Evolutionary conservation across 2,797 vertebrate species (phyloP).

Genomic region (Decapterus maruadsi): DNA sequence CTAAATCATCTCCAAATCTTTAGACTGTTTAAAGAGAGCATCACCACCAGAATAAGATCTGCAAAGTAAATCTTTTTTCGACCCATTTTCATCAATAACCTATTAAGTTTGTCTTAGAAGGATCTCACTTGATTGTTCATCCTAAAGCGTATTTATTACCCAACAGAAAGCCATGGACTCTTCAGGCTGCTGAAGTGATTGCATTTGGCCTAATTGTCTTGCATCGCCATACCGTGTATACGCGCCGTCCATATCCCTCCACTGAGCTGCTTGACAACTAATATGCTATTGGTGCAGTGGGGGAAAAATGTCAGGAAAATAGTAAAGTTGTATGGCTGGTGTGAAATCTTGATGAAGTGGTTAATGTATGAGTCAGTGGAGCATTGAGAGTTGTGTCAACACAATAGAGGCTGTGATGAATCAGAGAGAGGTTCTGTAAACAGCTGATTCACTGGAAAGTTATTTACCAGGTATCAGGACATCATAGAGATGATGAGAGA

Average conservation of each 20-base stretch:
- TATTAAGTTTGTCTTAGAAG: background rate
- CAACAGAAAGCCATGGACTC: background rate
- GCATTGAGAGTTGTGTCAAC: background rate
- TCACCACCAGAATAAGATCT: no score
- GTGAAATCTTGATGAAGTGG: constrained; percentile 17
- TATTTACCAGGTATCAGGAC: background rate
- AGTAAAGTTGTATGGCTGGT: background rate
- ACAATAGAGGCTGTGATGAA: background rate
- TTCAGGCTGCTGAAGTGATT: background rate
- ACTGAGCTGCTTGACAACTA: constrained; percentile 21
- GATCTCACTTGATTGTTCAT: background rate
- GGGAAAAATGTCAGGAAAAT: constrained; percentile 1
- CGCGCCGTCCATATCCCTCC: constrained; percentile 6
- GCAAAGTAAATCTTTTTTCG: no score
- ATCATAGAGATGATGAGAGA: background rate
- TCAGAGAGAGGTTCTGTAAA: background rate
- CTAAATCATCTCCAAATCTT: no score
- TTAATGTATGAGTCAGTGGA: background rate
- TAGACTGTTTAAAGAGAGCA: no score
- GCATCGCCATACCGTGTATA: background rate
- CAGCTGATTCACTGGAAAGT: background rate
- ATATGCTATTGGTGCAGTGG: background rate
- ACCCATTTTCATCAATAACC: background rate
- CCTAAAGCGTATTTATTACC: background rate
- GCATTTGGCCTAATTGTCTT: constrained; percentile 15